Evolutionary conservation across 92 coral and sea anemone species (phyloP), one percentile per base, ranked within the genome.

Genomic region (Anthopleura xanthogrammica): DNA sequence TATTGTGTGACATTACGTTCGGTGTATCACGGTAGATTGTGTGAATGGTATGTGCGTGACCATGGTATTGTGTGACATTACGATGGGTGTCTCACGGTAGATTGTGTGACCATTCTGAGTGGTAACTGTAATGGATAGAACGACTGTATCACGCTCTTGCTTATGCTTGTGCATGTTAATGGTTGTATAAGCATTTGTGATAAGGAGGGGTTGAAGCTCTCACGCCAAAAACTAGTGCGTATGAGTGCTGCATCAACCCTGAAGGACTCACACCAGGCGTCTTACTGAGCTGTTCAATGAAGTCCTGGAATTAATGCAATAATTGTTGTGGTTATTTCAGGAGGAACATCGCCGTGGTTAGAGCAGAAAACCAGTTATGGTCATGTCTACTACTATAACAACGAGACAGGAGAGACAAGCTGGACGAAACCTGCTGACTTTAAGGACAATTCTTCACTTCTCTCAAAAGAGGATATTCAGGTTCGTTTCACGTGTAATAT

Each of bases 381-480:
- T 41, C 89, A 85, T 76, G 52, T 90, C 36, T 97, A 82, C 78
- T 97, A 90, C 79, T 97, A 90, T 87, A 94, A 94, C 75, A 89
- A 90, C 52, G 88, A 85, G 57, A 86, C 93, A 24, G 91, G 88
- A 60, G 88, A 94, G 65, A 85, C 95, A 29, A 80, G 88, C 39
- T 97, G 99, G 99, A 86, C 88, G n/a, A 90, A 83, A 78, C 99
- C 99, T 6, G 89, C 77, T 10, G 95, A 90, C 65, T 92, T 87
- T 77, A 76, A 87, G 16, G 85, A 77, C 72, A 87, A 91, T 86
- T 87, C 98, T 16, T 87, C 96, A 70, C 83, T 97, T 23, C 89
- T 97, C n/a, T 89, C 98, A 19, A 92, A 90, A 57, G 99, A 97
- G 73, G 95, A 97, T 78, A 97, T 94, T 66, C 97, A 95, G 90